These are phyloP conservation scores for Hemicentrotus pulcherrimus DNA, from an alignment of 35 echinoderm and acorn worm genomes.

Conservation along the genomic window DNA sequence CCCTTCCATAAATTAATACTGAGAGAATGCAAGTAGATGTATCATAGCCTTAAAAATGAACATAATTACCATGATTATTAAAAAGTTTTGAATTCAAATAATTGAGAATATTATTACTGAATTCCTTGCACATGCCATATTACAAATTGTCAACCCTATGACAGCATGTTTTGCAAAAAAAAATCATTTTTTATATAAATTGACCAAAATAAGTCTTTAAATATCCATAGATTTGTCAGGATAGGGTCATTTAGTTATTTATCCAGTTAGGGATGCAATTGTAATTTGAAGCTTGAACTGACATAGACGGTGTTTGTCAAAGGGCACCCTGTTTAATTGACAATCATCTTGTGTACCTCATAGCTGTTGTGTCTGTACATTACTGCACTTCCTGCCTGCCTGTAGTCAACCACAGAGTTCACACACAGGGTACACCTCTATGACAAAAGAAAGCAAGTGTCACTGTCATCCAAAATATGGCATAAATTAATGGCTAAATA, in stretches of 20 bases:
- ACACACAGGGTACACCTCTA: not conserved
- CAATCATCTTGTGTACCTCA: not conserved
- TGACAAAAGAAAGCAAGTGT: not conserved
- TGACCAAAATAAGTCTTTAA: not conserved
- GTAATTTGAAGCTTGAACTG: not conserved
- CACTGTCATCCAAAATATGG: not conserved
- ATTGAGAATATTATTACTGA: not conserved
- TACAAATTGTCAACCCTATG: not conserved
- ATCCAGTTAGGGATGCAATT: not conserved
- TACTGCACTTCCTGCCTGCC: not conserved
- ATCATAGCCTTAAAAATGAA: too few species aligned
- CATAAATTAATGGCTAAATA: not conserved
- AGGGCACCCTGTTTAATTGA: not conserved
- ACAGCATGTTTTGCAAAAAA: not conserved
- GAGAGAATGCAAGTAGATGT: too few species aligned
- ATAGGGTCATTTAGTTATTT: not conserved
- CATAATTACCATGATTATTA: not conserved
- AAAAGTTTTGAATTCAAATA: not conserved
- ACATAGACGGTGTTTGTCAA: not conserved
- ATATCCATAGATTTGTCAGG: not conserved
- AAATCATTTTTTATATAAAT: not conserved
- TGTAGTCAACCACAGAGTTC: not conserved
- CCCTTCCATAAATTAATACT: too few species aligned
- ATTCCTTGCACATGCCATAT: not conserved
- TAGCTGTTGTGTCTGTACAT: not conserved